Evolutionary conservation across 2,113 vertebrate genomes (phyloP).

Genomic region (Chaetura pelagica): DNA sequence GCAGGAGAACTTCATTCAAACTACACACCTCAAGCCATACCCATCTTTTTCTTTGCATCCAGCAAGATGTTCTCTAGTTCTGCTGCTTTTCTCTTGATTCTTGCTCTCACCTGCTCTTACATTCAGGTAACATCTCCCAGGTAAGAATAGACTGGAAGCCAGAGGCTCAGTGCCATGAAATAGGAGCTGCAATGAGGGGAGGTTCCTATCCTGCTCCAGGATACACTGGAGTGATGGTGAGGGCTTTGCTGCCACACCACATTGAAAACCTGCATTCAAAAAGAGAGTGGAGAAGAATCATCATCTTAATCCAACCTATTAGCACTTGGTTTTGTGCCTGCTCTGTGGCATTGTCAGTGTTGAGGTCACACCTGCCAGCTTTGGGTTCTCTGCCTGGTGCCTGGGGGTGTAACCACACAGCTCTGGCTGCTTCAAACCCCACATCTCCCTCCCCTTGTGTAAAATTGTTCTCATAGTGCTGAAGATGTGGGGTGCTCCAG

Average conservation of each 20-base stretch:
- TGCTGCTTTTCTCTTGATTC: background rate
- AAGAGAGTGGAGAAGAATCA: background rate
- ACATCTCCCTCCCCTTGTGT: background rate
- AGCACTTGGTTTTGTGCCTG: background rate
- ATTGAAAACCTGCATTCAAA: background rate
- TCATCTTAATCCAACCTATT: background rate
- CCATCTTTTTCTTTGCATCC: background rate
- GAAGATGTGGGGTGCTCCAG: too few species aligned
- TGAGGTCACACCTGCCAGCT: too few species aligned
- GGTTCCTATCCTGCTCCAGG: background rate
- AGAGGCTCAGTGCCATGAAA: background rate
- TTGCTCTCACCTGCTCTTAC: background rate
- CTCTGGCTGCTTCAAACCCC: background rate
- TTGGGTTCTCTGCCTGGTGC: background rate
- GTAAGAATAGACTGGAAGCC: background rate
- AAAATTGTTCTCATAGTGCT: too few species aligned
- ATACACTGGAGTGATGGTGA: fast-evolving
- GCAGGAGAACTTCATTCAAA: background rate
- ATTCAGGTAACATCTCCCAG: background rate
- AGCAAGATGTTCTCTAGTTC: background rate
- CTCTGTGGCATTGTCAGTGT: background rate
- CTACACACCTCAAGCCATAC: too few species aligned
- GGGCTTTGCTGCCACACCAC: background rate
- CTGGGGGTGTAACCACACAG: background rate
- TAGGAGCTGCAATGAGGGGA: background rate